Base-by-base conservation (phyloP, 2,113 vertebrate genomes). In the Clarias batrachus region DNA sequence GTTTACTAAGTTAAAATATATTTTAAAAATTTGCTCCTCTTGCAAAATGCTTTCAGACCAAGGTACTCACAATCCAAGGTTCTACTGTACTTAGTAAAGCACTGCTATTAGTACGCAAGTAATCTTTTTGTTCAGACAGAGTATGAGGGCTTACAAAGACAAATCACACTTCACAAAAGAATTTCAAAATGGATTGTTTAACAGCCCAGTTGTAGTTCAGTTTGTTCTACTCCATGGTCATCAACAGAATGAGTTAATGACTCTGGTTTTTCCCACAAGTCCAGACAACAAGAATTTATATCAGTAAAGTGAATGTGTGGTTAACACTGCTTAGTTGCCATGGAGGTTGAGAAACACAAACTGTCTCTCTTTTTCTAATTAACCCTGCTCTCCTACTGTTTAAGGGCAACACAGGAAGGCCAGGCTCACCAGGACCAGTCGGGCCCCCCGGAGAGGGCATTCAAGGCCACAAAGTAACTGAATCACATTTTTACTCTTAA, bases 391-490 rank as follows among this genome's bases (percentile, higher is more conserved):
- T 76, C 83, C 33, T 90, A 48, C 87, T 87, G 82, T 91, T 91
- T 80, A 91, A 97, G 97, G 97, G 97, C 86, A 92, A 92, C 90
- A 52, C 81, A 76, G 97, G 97, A 81, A 94, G 95, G 16, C 88
- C 93, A 91, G 97, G 97, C 59, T 91, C 91, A 57, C 90, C 93
- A 81, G 97, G 97, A n/a, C 93, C 95, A 88, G 37, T 81, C 81
- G 97, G 97, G 87, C 95, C 95, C 87, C 93, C 92, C 76, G 97
- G 97, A 81, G 96, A 96, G 91, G 96, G 96, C 83, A 93, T 96
- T 92, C 97, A 97, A 93, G 97, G 97, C 70, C 91, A 92, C 88
- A 98, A 97, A 96, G 97, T 97, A 95, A 89, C 88, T 90, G 33
- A 59, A 70, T 71, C 9, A 23, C 21, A 33, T 33, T 80, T 54